These are phyloP conservation scores for Melieria picta DNA, from an alignment of 2,888 invertebrate genomes.

Conservation along the genomic window DNA sequence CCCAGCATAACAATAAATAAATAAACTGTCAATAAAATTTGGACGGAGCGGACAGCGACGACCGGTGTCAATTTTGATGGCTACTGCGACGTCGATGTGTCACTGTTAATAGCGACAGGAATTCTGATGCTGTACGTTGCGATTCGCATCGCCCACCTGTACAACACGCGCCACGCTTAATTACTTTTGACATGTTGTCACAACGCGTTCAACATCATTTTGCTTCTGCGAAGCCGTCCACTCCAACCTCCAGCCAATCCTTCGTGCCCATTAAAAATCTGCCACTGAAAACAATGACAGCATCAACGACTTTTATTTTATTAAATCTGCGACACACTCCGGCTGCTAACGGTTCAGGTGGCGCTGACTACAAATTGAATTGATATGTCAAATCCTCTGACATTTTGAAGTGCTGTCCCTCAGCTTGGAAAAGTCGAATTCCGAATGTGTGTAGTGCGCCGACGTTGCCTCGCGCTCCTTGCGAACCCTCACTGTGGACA, in stretches of 20 bases:
- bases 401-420: slow-evolving; percentile 20
- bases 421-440: not conserved
- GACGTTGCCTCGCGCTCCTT: not conserved
- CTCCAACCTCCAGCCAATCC: not conserved
- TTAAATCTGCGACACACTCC: slow-evolving; percentile 8
- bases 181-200: slow-evolving; percentile 46
- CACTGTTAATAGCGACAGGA: no score
- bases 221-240: slow-evolving; percentile 26
- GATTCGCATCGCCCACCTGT: no score
- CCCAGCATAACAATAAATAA: no score
- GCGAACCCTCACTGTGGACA: not conserved
- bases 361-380: slow-evolving; percentile 33
- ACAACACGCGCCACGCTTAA: slow-evolving; percentile 31
- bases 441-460: not conserved
- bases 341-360: slow-evolving; percentile 25
- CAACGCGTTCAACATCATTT: slow-evolving; percentile 35
- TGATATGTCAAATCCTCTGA: slow-evolving; percentile 41
- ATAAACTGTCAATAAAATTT: no score
- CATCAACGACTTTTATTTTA: no score
- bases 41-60: no score
- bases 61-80: no score
- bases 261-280: slow-evolving; percentile 20
- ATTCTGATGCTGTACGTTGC: no score
- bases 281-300: slow-evolving; percentile 21
- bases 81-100: no score